These are phyloP conservation scores for Embiotoca jacksoni DNA, from an alignment of 2,113 vertebrate species.

Conservation along the genomic window DNA sequence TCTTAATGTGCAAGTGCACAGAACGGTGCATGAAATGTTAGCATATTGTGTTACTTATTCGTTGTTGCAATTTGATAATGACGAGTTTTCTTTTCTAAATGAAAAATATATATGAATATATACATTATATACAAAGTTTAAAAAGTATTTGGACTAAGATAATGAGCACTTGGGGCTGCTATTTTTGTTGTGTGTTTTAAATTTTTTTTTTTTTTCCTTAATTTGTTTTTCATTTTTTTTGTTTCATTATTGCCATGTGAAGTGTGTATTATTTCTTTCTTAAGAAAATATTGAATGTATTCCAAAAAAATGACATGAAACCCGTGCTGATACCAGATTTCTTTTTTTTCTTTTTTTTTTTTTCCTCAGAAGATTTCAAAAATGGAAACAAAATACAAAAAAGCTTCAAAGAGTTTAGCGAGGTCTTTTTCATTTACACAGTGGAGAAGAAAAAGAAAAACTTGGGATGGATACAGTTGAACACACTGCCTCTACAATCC, in stretches of 20 bases:
- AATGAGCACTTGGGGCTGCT: constrained; percentile 88
- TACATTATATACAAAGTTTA: constrained; percentile 87
- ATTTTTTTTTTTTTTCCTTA: constrained; percentile 66
- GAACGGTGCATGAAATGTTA: constrained; percentile 83
- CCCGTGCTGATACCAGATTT: constrained; percentile 81
- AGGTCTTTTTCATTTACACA: constrained; percentile 59
- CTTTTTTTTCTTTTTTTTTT: constrained; percentile 59
- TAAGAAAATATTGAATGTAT: constrained; percentile 87
- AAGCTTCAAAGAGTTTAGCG: constrained; percentile 70
- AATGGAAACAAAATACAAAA: constrained; percentile 78
- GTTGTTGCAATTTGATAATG: constrained; percentile 85
- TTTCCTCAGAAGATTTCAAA: constrained; percentile 83
- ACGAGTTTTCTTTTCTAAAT: constrained; percentile 82
- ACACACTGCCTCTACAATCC: constrained; percentile 88
- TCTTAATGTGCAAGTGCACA: constrained; percentile 85
- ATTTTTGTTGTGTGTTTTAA: constrained; percentile 77
- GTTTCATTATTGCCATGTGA: constrained; percentile 86
- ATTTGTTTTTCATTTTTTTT: constrained; percentile 73
- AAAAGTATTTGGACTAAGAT: constrained; percentile 88
- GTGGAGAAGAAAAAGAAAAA: constrained; percentile 64
- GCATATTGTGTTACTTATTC: constrained; percentile 87
- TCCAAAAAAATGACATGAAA: constrained; percentile 83
- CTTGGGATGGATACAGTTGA: constrained; percentile 79
- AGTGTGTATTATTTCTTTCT: constrained; percentile 85
- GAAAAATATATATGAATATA: constrained; percentile 85